Evolutionary conservation across 2,888 invertebrate species (phyloP).

Genomic region (Thera obeliscata): DNA sequence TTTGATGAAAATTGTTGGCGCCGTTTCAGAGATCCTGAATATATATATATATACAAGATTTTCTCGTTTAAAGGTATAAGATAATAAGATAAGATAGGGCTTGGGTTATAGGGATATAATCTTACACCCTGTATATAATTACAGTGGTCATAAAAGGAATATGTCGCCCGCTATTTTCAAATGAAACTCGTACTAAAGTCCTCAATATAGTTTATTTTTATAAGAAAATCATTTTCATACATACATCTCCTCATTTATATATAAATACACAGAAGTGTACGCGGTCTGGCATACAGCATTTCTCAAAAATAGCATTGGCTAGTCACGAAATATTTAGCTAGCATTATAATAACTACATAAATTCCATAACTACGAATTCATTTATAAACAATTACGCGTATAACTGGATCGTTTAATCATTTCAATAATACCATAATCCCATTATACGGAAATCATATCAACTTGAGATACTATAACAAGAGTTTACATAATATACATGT

Average conservation of each 20-base stretch:
- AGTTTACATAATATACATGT: slow-evolving; percentile 36
- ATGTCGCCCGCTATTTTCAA: slow-evolving; percentile 13
- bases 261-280: slow-evolving; percentile 78
- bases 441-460: slow-evolving; percentile 31
- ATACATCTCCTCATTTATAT: slow-evolving; percentile 76
- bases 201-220: slow-evolving; percentile 81
- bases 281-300: slow-evolving; percentile 75
- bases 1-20: no score
- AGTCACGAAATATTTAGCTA: slow-evolving; percentile 79
- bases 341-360: slow-evolving; percentile 75
- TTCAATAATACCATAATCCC: slow-evolving; percentile 37
- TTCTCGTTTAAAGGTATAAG: no score
- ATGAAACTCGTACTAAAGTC: slow-evolving; percentile 54
- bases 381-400: slow-evolving; percentile 69
- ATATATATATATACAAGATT: no score
- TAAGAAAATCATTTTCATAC: slow-evolving; percentile 82
- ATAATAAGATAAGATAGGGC: no score
- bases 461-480: slow-evolving; percentile 36
- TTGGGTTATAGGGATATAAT: no score
- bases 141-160: no score
- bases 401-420: slow-evolving; percentile 56
- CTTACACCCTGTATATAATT: no score
- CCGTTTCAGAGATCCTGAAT: no score
- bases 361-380: slow-evolving; percentile 68
- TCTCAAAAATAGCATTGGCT: slow-evolving; percentile 83